phyloP scores from a whole-genome alignment of 1,140 invertebrate species.

The Camponotus pennsylvanicus region DNA sequence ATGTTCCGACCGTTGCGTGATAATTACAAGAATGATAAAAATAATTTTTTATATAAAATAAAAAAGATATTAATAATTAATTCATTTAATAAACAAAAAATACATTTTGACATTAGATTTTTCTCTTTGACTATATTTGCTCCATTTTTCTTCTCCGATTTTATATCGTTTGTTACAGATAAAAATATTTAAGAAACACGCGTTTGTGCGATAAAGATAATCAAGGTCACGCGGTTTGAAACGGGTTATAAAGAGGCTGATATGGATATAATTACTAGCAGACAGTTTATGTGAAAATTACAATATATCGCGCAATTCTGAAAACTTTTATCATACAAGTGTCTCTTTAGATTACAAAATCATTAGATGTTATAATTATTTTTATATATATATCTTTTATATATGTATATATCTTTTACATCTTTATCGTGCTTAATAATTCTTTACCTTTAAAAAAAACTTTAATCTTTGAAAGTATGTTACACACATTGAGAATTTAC shows the following conservation, averaged over 20 bases:
- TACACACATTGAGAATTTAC: not conserved
- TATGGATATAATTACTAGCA: conserved; percentile 70
- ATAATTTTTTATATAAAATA: not conserved
- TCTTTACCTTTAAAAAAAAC: not conserved
- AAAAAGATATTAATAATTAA: not conserved
- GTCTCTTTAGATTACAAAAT: not conserved
- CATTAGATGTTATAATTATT: not conserved
- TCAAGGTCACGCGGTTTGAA: conserved; percentile 77
- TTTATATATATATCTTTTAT: not conserved
- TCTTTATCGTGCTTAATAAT: not conserved
- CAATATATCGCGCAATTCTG: not conserved
- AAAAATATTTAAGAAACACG: conserved; percentile 65
- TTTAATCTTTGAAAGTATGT: not conserved
- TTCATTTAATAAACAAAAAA: not conserved
- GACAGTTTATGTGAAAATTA: not conserved
- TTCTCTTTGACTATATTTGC: not conserved
- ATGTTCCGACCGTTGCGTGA: not conserved
- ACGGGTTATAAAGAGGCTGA: conserved; percentile 75
- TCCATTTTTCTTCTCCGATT: not conserved
- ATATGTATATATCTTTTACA: not conserved
- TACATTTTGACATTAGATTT: not conserved
- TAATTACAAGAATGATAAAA: not conserved
- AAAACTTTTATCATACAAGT: not conserved
- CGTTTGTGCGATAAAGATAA: conserved; percentile 71
- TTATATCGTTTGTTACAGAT: conserved; percentile 46